Conservation (phyloP, 92 coral and sea anemone species). For the Palythoa grandis region DNA sequence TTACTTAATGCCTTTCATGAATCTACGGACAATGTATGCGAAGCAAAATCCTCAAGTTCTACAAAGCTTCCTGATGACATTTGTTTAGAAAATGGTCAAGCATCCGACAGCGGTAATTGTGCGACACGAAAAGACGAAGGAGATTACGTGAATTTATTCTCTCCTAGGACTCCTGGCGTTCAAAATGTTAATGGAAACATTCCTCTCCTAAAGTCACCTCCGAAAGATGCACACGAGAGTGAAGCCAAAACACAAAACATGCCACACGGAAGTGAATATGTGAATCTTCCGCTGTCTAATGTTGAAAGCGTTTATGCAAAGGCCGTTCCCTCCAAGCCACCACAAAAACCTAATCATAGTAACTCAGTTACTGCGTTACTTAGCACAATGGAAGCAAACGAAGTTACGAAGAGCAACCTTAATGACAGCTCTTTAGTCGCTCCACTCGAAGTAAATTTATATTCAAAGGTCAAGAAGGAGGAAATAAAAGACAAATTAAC, state of each 20-base stretch:
- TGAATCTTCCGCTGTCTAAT: not conserved
- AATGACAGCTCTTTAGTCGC: not conserved
- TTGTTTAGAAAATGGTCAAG: not conserved
- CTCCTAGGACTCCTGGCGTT: no score
- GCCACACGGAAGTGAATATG: not conserved
- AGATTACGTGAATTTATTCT: not conserved
- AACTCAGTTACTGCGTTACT: no score
- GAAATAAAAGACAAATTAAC: not conserved
- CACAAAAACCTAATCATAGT: not conserved
- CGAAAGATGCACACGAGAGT: not conserved
- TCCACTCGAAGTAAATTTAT: not conserved
- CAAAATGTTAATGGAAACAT: not conserved
- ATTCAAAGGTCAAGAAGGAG: not conserved
- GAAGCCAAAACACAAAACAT: not conserved
- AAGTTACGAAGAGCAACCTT: not conserved
- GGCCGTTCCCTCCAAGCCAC: not conserved
- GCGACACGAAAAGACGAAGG: not conserved
- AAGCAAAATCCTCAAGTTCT: not conserved
- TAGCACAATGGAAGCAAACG: not conserved
- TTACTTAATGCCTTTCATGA: not conserved
- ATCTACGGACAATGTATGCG: not conserved
- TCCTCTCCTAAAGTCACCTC: not conserved
- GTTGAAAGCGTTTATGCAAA: not conserved
- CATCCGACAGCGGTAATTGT: not conserved
- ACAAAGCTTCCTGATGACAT: not conserved